A percentile compares a stretch with the other conserved stretches of the same genome.
phyloP scores from a whole-genome alignment of 2,888 invertebrate species.

The Heteropelma amictum region DNA sequence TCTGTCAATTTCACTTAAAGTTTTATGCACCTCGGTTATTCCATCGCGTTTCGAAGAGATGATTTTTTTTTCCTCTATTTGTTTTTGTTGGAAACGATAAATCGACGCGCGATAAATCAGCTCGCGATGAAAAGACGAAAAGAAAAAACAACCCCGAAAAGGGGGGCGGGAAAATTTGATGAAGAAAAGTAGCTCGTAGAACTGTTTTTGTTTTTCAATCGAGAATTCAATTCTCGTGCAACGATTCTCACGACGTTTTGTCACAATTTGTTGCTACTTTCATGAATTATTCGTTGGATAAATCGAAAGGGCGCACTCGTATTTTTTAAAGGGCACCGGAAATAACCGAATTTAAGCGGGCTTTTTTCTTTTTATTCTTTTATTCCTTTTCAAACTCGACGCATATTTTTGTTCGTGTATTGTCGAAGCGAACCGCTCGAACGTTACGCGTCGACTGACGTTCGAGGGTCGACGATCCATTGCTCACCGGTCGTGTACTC shows the following conservation, averaged over 20 bases:
- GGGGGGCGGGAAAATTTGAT: too few relatives aligned
- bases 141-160: too few relatives aligned
- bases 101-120: too few relatives aligned
- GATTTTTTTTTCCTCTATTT: not conserved
- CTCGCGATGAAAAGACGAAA: too few relatives aligned
- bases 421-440: conserved; percentile 60
- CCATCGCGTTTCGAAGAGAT: not conserved
- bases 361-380: conserved; percentile 5
- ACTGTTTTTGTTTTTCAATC: not conserved
- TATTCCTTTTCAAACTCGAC: not conserved
- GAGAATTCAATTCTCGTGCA: not conserved
- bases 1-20: not conserved
- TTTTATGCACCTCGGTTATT: not conserved
- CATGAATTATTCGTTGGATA: too few relatives aligned
- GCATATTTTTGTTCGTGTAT: conserved; percentile 19
- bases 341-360: not conserved
- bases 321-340: not conserved
- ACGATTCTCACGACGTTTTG: too few relatives aligned
- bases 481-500: conserved; percentile 64
- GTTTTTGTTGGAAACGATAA: too few relatives aligned
- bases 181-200: not conserved
- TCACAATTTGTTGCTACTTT: too few relatives aligned
- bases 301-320: not conserved
- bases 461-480: conserved; percentile 71
- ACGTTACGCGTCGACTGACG: conserved; percentile 68